A percentile compares a stretch with the other conserved stretches of the same genome.
These are phyloP conservation scores for Erpornis zantholeuca DNA, from an alignment of 2,113 vertebrate species.

Conservation along the genomic window DNA sequence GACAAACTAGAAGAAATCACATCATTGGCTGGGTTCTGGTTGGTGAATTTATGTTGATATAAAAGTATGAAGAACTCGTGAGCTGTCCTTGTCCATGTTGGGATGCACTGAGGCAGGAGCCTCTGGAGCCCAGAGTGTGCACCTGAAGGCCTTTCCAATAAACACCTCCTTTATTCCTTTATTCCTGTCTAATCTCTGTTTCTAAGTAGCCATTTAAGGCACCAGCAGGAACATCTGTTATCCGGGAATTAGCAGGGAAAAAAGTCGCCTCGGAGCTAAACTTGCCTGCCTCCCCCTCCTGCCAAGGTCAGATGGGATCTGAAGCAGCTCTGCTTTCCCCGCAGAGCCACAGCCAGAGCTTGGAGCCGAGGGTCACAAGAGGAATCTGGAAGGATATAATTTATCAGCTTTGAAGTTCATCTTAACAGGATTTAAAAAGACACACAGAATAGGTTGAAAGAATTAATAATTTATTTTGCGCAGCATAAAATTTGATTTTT, in stretches of 20 bases:
- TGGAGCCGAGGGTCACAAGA: neutral
- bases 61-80: no score
- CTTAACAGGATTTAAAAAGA: neutral
- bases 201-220: no score
- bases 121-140: no score
- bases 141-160: no score
- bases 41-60: no score
- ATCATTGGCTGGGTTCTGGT: no score
- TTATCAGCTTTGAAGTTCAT: neutral
- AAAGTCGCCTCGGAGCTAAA: neutral
- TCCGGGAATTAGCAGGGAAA: neutral
- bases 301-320: neutral
- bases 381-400: neutral
- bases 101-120: no score
- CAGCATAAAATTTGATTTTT: constrained; percentile 19
- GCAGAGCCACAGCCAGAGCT: neutral
- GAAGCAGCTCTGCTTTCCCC: neutral
- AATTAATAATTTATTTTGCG: constrained; percentile 64
- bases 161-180: no score
- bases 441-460: constrained; percentile 14
- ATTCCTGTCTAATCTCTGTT: no score
- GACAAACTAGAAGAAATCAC: no score
- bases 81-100: no score
- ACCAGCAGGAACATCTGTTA: neutral
- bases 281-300: neutral